Evolutionary conservation across 2,797 vertebrate genomes (phyloP).

Genomic region (Sebastes diaconus): DNA sequence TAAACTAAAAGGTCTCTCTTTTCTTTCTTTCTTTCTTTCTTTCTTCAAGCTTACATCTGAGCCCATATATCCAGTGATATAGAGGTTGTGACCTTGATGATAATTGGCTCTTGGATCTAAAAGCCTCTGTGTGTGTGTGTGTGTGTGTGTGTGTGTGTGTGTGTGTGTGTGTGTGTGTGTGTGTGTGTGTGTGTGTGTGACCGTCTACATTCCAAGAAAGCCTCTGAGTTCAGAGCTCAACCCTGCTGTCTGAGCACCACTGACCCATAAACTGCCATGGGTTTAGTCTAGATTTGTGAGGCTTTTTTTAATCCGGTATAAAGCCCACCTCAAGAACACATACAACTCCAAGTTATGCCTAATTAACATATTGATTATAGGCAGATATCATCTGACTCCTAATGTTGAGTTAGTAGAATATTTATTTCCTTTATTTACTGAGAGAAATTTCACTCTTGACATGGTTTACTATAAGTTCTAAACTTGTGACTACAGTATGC

Average conservation of each 20-base stretch:
- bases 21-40: background rate
- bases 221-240: conserved; percentile 2
- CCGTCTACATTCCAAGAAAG: conserved; percentile 55
- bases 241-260: background rate
- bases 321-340: background rate
- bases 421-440: background rate
- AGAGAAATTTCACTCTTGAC: background rate
- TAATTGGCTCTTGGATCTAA: conserved; percentile 46
- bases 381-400: background rate
- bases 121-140: conserved; percentile 19
- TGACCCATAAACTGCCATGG: conserved; percentile 27
- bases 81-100: background rate
- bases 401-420: background rate
- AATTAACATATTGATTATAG: background rate
- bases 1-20: background rate
- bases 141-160: too few species aligned
- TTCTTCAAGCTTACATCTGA: background rate
- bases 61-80: background rate
- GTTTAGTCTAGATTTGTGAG: conserved; percentile 23
- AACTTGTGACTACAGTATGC: background rate
- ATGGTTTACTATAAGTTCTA: background rate
- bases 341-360: background rate
- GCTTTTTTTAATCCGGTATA: background rate
- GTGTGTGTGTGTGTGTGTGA: background rate
- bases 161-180: too few species aligned